Conservation (phyloP, 2,888 invertebrate genomes). For the Kuschelorhynchus macadamiae region DNA sequence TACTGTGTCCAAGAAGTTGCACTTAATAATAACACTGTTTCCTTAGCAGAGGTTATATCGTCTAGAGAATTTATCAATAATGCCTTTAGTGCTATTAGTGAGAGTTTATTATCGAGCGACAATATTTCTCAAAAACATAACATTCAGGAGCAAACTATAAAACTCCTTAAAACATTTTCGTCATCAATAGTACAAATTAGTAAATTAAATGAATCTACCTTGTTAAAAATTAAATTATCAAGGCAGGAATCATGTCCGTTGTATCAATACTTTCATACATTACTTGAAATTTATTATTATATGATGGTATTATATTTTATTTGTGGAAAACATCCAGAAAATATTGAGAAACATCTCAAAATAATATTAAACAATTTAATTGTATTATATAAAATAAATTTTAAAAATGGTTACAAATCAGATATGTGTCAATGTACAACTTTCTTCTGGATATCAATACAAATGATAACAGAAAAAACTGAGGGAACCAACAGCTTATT, state of each 20-base stretch:
- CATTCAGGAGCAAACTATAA: constrained; percentile 43
- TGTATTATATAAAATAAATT: constrained; percentile 55
- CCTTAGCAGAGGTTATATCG: constrained; percentile 48
- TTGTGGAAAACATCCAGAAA: constrained; percentile 46
- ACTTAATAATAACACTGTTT: constrained; percentile 52
- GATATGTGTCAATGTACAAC: constrained; percentile 60
- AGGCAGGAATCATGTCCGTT: constrained; percentile 52
- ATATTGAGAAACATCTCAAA: constrained; percentile 49
- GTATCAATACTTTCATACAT: constrained; percentile 59
- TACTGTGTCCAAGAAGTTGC: constrained; percentile 59
- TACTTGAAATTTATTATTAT: constrained; percentile 58
- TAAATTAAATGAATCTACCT: constrained; percentile 53
- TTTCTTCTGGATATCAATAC: constrained; percentile 61
- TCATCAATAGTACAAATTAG: constrained; percentile 45
- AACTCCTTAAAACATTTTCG: constrained; percentile 45
- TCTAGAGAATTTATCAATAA: constrained; percentile 56
- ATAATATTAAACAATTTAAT: constrained; percentile 58
- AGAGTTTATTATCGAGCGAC: constrained; percentile 50
- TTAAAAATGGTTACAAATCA: constrained; percentile 20
- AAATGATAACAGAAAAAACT: constrained; percentile 55
- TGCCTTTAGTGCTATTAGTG: constrained; percentile 52
- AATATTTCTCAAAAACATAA: constrained; percentile 45
- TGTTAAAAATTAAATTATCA: constrained; percentile 51
- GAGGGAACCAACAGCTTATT: constrained; percentile 53
- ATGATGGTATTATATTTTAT: constrained; percentile 50